Evolutionary conservation across 2,888 invertebrate genomes (phyloP).

Genomic region (Eupithecia subumbrata): DNA sequence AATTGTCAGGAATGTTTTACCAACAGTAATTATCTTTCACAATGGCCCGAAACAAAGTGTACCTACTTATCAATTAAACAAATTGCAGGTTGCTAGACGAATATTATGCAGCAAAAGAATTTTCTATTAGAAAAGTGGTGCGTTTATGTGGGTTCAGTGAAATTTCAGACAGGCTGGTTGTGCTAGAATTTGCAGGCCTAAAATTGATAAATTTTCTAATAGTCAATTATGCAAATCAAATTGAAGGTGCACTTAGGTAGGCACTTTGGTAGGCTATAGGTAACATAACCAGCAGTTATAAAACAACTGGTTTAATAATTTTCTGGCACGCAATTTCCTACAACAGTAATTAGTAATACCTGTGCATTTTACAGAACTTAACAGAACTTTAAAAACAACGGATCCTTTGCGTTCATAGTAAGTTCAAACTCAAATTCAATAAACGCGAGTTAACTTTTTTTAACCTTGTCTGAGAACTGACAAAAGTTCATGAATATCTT

Average conservation of each 20-base stretch:
- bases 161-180: background rate
- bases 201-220: slow-evolving; percentile 53
- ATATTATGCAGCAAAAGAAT: slow-evolving; percentile 43
- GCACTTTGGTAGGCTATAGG: slow-evolving; percentile 18
- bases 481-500: background rate
- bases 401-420: background rate
- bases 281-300: slow-evolving; percentile 48
- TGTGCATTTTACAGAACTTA: background rate
- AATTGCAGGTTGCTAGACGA: slow-evolving; percentile 54
- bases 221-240: slow-evolving; percentile 60
- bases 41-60: slow-evolving; percentile 57
- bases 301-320: slow-evolving; percentile 50
- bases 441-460: background rate
- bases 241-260: slow-evolving; percentile 53
- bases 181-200: slow-evolving; percentile 42
- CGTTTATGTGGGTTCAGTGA: background rate
- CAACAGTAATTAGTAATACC: slow-evolving; percentile 6
- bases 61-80: slow-evolving; percentile 51
- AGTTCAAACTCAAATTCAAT: background rate
- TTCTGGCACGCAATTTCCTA: slow-evolving; percentile 27
- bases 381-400: background rate
- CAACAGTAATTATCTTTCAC: slow-evolving; percentile 56
- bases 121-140: background rate
- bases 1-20: slow-evolving; percentile 49
- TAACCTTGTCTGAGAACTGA: background rate